A percentile compares a stretch with the other conserved stretches of the same genome.
Evolutionary conservation across 64 coral and sea anemone genomes (phyloP).

Genomic region (Pachyseris speciosa): DNA sequence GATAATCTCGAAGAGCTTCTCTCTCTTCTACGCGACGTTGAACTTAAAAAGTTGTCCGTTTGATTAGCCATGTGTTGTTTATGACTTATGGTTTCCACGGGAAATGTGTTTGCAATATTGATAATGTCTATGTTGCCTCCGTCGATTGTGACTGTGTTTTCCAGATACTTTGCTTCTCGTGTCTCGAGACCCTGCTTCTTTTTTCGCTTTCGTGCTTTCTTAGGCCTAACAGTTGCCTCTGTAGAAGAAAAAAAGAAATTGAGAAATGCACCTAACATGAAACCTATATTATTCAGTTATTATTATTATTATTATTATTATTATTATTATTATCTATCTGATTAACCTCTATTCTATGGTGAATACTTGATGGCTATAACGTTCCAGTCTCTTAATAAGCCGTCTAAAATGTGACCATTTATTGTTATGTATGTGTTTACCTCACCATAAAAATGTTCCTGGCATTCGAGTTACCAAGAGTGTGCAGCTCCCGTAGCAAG

Average conservation of each 20-base stretch:
- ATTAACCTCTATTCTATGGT: too few species aligned
- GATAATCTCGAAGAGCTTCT: background rate
- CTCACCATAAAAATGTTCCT: too few species aligned
- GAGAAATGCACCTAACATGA: background rate
- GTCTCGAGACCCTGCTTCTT: background rate
- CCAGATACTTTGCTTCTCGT: background rate
- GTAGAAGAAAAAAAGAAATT: background rate
- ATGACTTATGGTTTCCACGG: background rate
- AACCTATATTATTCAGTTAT: too few species aligned
- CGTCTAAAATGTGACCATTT: too few species aligned
- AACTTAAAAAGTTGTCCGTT: conserved; percentile 23
- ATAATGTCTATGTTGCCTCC: background rate
- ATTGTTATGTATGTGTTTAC: too few species aligned
- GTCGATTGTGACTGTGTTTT: background rate
- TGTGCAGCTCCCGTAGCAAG: too few species aligned
- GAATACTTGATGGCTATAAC: too few species aligned
- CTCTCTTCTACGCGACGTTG: background rate
- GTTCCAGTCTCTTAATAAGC: too few species aligned
- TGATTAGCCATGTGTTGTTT: background rate
- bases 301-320: too few species aligned
- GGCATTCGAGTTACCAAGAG: too few species aligned
- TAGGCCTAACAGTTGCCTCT: background rate
- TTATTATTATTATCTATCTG: too few species aligned
- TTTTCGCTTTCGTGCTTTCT: background rate
- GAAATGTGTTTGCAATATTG: too few species aligned